These are phyloP conservation scores for Wiebesia pumilae DNA, from an alignment of 1,140 invertebrate genomes.

Conservation along the genomic window DNA sequence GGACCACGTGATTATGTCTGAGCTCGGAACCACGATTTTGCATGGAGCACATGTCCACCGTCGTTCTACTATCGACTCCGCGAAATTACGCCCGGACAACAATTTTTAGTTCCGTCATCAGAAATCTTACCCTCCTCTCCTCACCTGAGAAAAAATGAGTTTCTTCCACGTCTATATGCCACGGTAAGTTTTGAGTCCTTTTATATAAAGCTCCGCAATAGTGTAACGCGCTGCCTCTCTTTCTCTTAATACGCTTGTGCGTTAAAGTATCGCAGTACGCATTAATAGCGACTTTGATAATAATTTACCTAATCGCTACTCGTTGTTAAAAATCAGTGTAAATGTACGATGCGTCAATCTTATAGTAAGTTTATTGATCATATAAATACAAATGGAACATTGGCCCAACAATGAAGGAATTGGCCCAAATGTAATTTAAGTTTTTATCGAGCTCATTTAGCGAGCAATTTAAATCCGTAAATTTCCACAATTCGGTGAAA, in stretches of 20 bases:
- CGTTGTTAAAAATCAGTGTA: too few species aligned
- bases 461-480: not conserved
- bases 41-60: conserved; percentile 71
- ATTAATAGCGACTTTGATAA: too few species aligned
- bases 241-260: not conserved
- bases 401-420: too few species aligned
- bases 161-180: not conserved
- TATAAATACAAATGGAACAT: too few species aligned
- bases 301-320: too few species aligned
- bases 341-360: too few species aligned
- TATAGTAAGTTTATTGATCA: too few species aligned
- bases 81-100: conserved; percentile 41
- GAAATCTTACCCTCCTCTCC: not conserved
- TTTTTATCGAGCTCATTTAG: too few species aligned
- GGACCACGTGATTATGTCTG: conserved; percentile 77
- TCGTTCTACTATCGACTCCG: conserved; percentile 73
- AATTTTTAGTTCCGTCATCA: not conserved
- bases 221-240: not conserved
- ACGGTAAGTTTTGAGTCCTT: not conserved
- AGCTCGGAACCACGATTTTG: conserved; percentile 74
- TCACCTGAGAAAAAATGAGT: not conserved
- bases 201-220: not conserved
- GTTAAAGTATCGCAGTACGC: too few species aligned
- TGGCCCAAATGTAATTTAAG: too few species aligned
- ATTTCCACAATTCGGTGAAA: not conserved